Conservation (phyloP, 2,797 vertebrate genomes). For the Ibycter americanus region DNA sequence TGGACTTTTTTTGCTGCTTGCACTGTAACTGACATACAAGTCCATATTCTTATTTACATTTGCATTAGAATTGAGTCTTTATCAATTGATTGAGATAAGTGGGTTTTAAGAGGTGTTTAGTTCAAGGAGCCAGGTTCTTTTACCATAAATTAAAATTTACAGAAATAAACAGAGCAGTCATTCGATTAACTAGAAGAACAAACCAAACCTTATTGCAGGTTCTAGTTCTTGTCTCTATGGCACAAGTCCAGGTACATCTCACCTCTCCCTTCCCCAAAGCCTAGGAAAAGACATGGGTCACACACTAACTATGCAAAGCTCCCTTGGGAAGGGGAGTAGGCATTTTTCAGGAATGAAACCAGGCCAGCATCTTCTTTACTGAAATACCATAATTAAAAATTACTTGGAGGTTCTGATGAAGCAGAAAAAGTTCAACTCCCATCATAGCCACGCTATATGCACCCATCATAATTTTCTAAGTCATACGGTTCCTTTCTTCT, state of each 20-base stretch:
- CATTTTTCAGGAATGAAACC: not conserved
- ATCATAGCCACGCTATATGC: not conserved
- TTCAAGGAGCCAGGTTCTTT: not conserved
- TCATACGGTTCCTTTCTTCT: not conserved
- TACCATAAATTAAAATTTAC: not conserved
- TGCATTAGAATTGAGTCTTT: not conserved
- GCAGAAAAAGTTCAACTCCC: not conserved
- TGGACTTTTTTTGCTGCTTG: not conserved
- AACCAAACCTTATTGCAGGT: not conserved
- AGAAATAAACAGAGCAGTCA: conserved; percentile 5
- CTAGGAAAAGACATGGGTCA: not conserved
- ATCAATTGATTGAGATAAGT: not conserved
- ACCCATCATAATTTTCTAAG: not conserved
- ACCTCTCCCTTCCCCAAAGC: not conserved
- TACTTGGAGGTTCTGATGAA: not conserved
- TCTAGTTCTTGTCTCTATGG: not conserved
- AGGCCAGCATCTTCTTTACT: not conserved
- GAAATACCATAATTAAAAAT: not conserved
- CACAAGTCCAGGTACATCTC: not conserved
- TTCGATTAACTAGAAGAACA: not conserved
- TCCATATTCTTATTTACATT: conserved; percentile 2
- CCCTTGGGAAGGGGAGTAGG: not conserved
- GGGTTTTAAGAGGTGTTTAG: conserved; percentile 4
- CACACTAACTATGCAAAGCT: not conserved
- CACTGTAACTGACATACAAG: conserved; percentile 33